A percentile compares a stretch with the other conserved stretches of the same genome.
phyloP scores from a whole-genome alignment of 2,797 vertebrate species.

The Sebastes vulpes region DNA sequence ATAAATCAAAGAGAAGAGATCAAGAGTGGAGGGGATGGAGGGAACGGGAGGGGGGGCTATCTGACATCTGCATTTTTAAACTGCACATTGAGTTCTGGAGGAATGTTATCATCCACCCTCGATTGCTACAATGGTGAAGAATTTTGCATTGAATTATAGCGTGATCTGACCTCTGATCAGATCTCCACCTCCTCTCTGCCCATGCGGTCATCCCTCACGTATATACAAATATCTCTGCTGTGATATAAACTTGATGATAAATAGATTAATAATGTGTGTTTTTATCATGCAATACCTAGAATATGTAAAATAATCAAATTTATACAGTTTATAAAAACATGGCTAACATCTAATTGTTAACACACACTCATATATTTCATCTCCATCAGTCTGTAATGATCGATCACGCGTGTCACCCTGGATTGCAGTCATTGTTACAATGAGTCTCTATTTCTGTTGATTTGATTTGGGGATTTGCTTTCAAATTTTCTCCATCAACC shows the following conservation, averaged over 20 bases:
- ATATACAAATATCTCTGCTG: background rate
- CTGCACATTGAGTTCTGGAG: conserved; percentile 54
- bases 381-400: background rate
- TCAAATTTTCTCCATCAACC: conserved; percentile 7
- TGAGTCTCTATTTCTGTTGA: conserved; percentile 34
- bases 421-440: background rate
- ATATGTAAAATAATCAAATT: background rate
- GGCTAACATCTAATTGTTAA: background rate
- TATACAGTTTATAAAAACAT: too few relatives aligned
- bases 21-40: conserved; percentile 66
- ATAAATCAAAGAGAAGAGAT: conserved; percentile 84
- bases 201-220: background rate
- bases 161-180: conserved; percentile 30
- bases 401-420: background rate
- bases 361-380: background rate
- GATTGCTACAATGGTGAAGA: conserved; percentile 23
- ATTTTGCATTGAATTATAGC: conserved; percentile 41
- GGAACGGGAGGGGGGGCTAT: conserved; percentile 26
- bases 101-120: conserved; percentile 71
- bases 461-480: conserved; percentile 40
- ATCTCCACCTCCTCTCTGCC: conserved; percentile 12
- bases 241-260: too few relatives aligned
- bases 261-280: background rate
- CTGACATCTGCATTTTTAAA: conserved; percentile 82
- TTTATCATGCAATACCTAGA: background rate